phyloP scores from a whole-genome alignment of 2,113 vertebrate genomes.

The Nesogale talazaci region DNA sequence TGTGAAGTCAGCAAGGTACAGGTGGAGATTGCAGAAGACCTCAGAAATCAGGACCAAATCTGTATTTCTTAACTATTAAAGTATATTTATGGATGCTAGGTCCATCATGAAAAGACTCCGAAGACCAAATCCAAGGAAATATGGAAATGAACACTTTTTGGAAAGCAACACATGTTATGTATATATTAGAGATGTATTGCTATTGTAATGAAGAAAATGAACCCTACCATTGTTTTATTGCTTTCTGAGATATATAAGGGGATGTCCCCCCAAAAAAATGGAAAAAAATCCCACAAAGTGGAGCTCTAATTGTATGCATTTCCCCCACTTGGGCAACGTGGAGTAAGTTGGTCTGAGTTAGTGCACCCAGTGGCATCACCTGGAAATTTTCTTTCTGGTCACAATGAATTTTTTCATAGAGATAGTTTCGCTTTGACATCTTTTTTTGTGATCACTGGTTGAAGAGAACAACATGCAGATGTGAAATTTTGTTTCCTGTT shows the following conservation, averaged over 20 bases:
- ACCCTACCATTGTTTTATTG: background rate
- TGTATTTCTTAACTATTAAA: background rate
- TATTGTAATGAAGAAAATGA: conserved; percentile 16
- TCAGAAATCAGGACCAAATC: background rate
- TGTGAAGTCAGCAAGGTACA: background rate
- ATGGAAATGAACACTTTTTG: conserved; percentile 7
- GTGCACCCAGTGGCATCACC: too few species aligned
- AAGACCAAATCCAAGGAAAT: conserved; percentile 15
- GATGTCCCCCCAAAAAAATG: too few species aligned
- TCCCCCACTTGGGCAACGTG: too few species aligned
- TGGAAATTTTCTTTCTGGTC: too few species aligned
- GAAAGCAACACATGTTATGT: background rate
- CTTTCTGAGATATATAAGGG: background rate
- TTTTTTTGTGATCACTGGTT: too few species aligned
- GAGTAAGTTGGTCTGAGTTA: too few species aligned
- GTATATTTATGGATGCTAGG: background rate
- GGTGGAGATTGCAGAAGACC: background rate
- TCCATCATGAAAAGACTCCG: background rate
- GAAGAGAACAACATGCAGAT: too few species aligned
- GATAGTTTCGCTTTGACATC: too few species aligned
- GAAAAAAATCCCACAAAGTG: too few species aligned
- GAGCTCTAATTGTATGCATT: too few species aligned
- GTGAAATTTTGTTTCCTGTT: too few species aligned
- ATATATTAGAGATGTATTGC: background rate
- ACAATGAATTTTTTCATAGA: too few species aligned